These are phyloP conservation scores for Leucosticte australis DNA, from an alignment of 2,113 vertebrate species.

Conservation along the genomic window DNA sequence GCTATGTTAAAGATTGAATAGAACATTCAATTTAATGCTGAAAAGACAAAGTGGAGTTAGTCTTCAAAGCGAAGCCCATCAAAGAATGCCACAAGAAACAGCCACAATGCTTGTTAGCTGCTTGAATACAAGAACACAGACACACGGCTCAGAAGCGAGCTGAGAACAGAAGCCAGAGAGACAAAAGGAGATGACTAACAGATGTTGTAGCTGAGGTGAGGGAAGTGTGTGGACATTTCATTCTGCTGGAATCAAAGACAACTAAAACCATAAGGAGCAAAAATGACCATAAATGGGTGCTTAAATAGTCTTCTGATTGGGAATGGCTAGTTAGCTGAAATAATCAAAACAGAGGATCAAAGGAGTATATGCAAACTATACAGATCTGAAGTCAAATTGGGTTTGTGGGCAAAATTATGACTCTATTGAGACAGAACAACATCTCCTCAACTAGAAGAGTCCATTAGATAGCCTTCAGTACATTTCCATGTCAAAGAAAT, in stretches of 20 bases:
- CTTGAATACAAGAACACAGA: background rate
- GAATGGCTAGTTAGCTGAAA: background rate
- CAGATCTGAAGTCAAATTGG: background rate
- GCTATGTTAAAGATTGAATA: background rate
- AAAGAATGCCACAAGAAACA: background rate
- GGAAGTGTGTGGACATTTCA: background rate
- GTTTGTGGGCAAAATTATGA: background rate
- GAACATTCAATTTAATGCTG: background rate
- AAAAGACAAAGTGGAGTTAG: background rate
- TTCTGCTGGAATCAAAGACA: background rate
- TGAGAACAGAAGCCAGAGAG: background rate
- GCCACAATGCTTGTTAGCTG: background rate
- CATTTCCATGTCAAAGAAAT: background rate
- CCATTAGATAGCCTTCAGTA: background rate
- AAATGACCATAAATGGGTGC: background rate
- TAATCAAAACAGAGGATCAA: background rate
- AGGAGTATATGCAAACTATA: background rate
- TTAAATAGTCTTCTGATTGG: background rate
- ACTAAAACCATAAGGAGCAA: background rate
- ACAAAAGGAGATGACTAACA: background rate
- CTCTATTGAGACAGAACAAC: background rate
- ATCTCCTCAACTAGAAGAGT: background rate
- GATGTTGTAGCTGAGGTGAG: background rate
- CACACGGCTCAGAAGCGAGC: background rate
- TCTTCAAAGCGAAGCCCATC: background rate